phyloP scores from a whole-genome alignment of 37 sponge, comb jelly and placozoan species.

The Amphimedon queenslandica region DNA sequence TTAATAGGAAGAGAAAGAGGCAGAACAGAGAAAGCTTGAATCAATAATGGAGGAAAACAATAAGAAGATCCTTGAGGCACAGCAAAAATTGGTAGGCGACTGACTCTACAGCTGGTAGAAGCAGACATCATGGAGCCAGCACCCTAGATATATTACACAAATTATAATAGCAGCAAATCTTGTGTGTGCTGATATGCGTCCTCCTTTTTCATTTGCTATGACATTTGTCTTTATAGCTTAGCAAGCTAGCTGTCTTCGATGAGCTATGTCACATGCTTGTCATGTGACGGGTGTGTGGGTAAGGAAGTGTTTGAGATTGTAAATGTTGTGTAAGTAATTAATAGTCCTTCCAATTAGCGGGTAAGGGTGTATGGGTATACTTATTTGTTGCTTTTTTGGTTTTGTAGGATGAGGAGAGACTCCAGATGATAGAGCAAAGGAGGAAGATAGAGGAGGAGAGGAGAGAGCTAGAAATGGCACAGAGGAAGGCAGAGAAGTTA shows the following conservation, averaged over 20 bases:
- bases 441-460: conserved; percentile 79
- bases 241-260: neutral
- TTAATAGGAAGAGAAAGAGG: conserved; percentile 46
- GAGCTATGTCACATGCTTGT: neutral
- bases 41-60: conserved; percentile 72
- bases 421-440: conserved; percentile 73
- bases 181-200: neutral
- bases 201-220: too few relatives aligned
- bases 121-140: too few relatives aligned
- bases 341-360: neutral
- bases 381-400: neutral
- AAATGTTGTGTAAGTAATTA: neutral
- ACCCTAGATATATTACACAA: too few relatives aligned
- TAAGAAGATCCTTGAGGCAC: conserved; percentile 64
- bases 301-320: neutral
- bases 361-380: neutral
- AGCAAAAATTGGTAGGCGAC: conserved; percentile 67
- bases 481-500: conserved; percentile 40
- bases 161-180: neutral
- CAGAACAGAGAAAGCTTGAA: conserved; percentile 42
- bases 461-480: conserved; percentile 55
- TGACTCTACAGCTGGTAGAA: too few relatives aligned
- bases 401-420: conserved; percentile 82
- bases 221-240: neutral
- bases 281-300: neutral